phyloP scores from a whole-genome alignment of 2,888 invertebrate genomes.

The Uropetala carovei region DNA sequence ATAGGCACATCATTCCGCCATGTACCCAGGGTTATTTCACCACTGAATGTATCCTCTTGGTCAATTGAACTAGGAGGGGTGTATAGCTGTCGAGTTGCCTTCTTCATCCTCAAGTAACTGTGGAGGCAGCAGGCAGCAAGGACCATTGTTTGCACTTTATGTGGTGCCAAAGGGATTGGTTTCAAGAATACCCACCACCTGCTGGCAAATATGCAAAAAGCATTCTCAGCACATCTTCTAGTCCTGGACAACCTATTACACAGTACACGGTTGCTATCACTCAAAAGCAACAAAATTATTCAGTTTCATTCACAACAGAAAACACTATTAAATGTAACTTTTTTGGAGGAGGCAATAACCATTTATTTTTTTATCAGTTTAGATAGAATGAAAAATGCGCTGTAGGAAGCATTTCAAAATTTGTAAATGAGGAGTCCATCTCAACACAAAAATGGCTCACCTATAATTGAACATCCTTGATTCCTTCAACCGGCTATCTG shows the following conservation, averaged over 20 bases:
- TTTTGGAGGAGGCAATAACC: too few species aligned
- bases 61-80: background rate
- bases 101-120: background rate
- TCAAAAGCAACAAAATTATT: too few species aligned
- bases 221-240: constrained; percentile 69
- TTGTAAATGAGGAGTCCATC: too few species aligned
- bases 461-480: too few species aligned
- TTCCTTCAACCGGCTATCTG: too few species aligned
- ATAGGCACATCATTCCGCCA: background rate
- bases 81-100: background rate
- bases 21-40: background rate
- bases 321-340: too few species aligned
- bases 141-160: background rate
- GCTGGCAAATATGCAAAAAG: constrained; percentile 69
- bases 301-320: too few species aligned
- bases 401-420: too few species aligned
- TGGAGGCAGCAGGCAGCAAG: background rate
- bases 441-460: too few species aligned
- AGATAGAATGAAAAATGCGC: too few species aligned
- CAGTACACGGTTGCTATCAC: constrained; percentile 66
- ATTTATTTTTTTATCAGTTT: too few species aligned
- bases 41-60: background rate
- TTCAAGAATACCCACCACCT: constrained; percentile 69
- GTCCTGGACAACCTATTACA: constrained; percentile 69
- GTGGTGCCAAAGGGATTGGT: background rate